Evolutionary conservation across 2,797 vertebrate genomes (phyloP), one percentile per base, ranked within the genome.

Genomic region (Hylomyscus alleni): DNA sequence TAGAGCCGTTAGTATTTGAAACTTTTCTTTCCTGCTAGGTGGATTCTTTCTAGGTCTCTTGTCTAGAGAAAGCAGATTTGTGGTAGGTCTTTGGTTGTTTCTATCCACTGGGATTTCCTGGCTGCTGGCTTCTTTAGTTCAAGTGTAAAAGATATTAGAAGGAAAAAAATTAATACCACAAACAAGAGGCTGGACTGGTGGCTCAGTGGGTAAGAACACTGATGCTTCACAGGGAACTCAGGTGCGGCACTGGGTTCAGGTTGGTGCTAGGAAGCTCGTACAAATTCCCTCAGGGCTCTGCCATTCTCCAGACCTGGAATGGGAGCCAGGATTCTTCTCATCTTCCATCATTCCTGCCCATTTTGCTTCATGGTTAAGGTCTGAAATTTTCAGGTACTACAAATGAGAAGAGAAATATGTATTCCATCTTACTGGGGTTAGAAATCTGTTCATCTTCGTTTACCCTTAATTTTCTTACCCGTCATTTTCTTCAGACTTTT

Each of bases 311-410:
- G 60, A 50, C 40, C 5, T 50, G 15, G 26, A 11, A 0, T 14
- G 31, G 44, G 15, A 24, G 14, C 17, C 37, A 24, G 26, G n/a
- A 29, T 90, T 56, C 52, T 75, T 19, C 47, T 2, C 14, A 20
- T 13, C 6, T n/a, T n/a, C 47, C 6, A 60, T 31, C 20, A 37
- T 0, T 4, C 34, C 12, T 24, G 11, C n/a, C 17, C 3, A 0
- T 72, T 44, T 93, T 94, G 34, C 54, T 92, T 95, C 52, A 20
- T 19, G 20, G 11, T 22, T 29, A 72, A 44, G 13, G 14, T 69
- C 56, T 69, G 26, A 20, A 26, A 31, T 1, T 58, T 56, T 47
- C 19, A 65, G 24, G 8, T 2, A 17, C 29, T 20, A 31, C 52
- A 20, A 69, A 58, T 40, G 9, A 11, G 9, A 76, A 44, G 26